Base-by-base conservation (phyloP, 1,140 invertebrate species). In the Hylaeus volcanicus region DNA sequence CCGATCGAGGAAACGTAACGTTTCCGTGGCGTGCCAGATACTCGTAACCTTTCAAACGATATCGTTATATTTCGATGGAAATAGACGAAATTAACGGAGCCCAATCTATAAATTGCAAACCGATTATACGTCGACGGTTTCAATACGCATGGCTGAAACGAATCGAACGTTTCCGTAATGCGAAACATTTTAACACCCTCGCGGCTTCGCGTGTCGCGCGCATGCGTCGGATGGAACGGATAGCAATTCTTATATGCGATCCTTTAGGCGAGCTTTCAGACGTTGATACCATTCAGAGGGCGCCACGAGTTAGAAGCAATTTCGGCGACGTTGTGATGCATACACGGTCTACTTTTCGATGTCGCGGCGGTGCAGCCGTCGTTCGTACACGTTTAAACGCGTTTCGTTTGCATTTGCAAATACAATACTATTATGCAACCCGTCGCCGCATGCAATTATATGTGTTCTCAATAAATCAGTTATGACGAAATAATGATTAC, bases 181-280 rank as follows among this genome's bases (percentile, higher is more conserved):
- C 75, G 76, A 83, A 82, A 86, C 84, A 63, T 86, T 78, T 86
- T 82, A 82, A 78, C 55, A 69, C 51, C 56, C 51, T 60, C 37
- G 11, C 39, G 26, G 5, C 58, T 71, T 56, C 5, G 8, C 58
- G 56, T 60, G 61, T 15, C 43, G 26, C 58, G 71, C 64, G 71
- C 64, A 65, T 68, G 76, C 68, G 61, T n/a, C 26, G 58, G 45
- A 55, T 56, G 45, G 45, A 61, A 74, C 55, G 64, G 64, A 63
- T 80, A 75, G 79, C 79, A 75, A 80, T 80, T 75, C 79, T 80
- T 80, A 75, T 69, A 66, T 68, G 64, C 53, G 63, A 68, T 79
- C 61, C 77, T 80, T 80, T 75, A 48, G 55, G 45, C 72, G 58
- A 75, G 72, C 79, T 69, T 80, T 80, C 61, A 80, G 79, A 80